Evolutionary conservation across 2,888 invertebrate genomes (phyloP), one percentile per base, ranked within the genome.

Genomic region (Brachyptera putata): DNA sequence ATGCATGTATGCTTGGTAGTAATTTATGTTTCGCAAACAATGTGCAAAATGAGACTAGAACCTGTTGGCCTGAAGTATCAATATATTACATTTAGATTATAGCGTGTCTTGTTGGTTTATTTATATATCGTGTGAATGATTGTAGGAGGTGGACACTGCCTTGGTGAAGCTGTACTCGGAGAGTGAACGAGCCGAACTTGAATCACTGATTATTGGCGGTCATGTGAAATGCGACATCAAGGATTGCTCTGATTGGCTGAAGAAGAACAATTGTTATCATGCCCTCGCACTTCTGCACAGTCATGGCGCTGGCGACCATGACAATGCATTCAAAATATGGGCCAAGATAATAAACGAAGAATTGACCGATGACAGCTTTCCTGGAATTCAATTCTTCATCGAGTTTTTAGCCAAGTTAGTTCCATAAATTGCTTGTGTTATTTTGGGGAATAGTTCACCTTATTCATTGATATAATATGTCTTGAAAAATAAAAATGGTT

Each of bases 291-390:
- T 77, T 18, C 68, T 78, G 21, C 72, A 76, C 64, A 70, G 71
- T 63, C 69, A 69, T 39, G 69, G 71, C 56, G 72, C n/a, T n/a
- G n/a, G 73, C 1, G 74, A 77, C 55, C 64, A 70, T 58, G 75
- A 74, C 48, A 73, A 71, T 60, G 76, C 77, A n/a, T 66, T 78
- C 3, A 66, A 69, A 48, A 66, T 75, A 1, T 78, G 78, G 78
- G 70, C 71, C 24, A 73, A 72, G 63, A 67, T 78, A 14, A 69
- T 74, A 3, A 70, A 70, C 63, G 74, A 70, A 41, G 72, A 75
- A 60, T 68, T 73, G 41, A 48, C 67, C 26, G 76, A 76, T 65
- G 70, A 72, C 36, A 65, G 66, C 46, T 78, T 77, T 66, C 74
- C 73, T 62, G 78, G 77, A 18, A 34, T 65, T 13, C 55, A 57